Evolutionary conservation across 2,797 vertebrate species (phyloP), one percentile per base, ranked within the genome.

Genomic region (Parambassis ranga): DNA sequence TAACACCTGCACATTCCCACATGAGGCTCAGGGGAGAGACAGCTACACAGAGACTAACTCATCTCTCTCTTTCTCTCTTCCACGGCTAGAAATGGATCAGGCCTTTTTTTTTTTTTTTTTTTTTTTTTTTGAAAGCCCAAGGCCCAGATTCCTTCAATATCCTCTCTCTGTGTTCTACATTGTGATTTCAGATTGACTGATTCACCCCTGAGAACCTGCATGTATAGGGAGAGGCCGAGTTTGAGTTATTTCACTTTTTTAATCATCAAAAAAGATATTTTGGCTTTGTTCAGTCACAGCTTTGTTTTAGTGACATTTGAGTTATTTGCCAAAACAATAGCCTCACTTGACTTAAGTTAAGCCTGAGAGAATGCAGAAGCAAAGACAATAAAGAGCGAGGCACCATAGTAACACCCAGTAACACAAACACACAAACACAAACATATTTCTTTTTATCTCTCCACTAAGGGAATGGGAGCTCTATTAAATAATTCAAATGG

Each of bases 401-500:
- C 64, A 14, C 55, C 7, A 11, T 16, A 44, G 51, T 76, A 79
- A 72, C 62, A 65, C 71, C 75, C 65, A 61, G 70, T 63, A 80
- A 82, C 72, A 60, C 69, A 75, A 75, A 75, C 70, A 71, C 56
- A 80, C 30, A 70, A 46, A 70, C 61, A 83, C 60, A 84, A 66
- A 84, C 78, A 84, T 80, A 83, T 85, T 82, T 84, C 58, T 85
- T 75, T 41, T 69, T 67, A 68, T 77, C 48, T 38, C 65, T 65
- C 72, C 76, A 73, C 83, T 69, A 59, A 80, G 79, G 75, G 71
- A 87, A 86, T 58, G 69, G 72, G 75, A 65, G 78, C 79, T 83
- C 82, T 89, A 84, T 93, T 93, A 91, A 93, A 93, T 93, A 92
- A 93, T 93, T 93, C 89, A 93, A 91, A 92, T 79, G 76, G 83